phyloP scores from a whole-genome alignment of 2,888 invertebrate species.

The Lithophane semibrunnea region DNA sequence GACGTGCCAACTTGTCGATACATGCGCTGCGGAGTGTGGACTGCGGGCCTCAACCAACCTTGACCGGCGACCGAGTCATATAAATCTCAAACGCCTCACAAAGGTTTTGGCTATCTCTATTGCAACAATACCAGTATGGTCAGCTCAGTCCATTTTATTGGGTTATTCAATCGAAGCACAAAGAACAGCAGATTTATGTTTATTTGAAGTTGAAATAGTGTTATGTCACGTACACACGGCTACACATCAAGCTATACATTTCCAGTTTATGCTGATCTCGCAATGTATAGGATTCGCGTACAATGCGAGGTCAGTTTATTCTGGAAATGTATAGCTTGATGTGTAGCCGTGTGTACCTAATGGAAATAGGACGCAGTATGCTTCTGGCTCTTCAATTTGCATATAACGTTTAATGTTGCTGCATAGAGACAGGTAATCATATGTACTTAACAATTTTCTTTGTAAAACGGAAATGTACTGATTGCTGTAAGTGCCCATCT shows the following conservation, averaged over 20 bases:
- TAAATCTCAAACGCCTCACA: constrained; percentile 76
- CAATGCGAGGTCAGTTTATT: too few species aligned
- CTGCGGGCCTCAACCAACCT: constrained; percentile 86
- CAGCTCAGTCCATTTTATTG: constrained; percentile 53
- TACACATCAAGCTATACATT: too few species aligned
- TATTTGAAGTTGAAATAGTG: constrained; percentile 24
- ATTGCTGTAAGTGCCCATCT: too few species aligned
- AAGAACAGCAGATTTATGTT: constrained; percentile 36
- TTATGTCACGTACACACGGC: constrained; percentile 36
- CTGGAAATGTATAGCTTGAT: too few species aligned
- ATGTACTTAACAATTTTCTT: constrained; percentile 3
- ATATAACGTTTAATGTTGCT: constrained; percentile 20
- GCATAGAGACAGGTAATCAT: constrained; percentile 6
- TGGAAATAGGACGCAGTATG: constrained; percentile 24
- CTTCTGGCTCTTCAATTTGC: constrained; percentile 34
- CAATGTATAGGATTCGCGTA: too few species aligned
- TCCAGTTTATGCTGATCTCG: too few species aligned
- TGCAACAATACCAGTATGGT: constrained; percentile 63
- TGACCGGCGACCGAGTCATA: constrained; percentile 82
- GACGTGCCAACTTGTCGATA: constrained; percentile 82
- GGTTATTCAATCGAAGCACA: constrained; percentile 51
- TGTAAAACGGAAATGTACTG: not conserved
- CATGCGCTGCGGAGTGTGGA: constrained; percentile 79
- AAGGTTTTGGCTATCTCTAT: constrained; percentile 71
- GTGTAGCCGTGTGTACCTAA: too few species aligned